A percentile compares a stretch with the other conserved stretches of the same genome.
phyloP scores from a whole-genome alignment of 2,113 vertebrate species.

The Cygnus buccinator region DNA sequence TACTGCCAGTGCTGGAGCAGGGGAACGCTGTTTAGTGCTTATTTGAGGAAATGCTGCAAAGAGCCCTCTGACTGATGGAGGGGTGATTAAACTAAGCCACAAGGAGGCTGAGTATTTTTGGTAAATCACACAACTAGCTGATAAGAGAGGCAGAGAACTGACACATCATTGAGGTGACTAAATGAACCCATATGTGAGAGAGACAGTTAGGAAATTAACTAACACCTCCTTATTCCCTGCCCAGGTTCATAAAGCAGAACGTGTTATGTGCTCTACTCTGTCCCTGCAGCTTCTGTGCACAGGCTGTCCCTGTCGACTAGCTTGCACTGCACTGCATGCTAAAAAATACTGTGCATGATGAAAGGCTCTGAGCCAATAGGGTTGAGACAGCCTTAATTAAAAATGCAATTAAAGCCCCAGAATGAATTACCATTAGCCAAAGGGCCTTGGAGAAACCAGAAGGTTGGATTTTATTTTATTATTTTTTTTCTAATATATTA shows the following conservation, averaged over 20 bases:
- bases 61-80: background rate
- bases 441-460: background rate
- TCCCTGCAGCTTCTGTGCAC: background rate
- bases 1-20: background rate
- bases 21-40: background rate
- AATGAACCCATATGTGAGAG: background rate
- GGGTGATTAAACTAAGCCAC: background rate
- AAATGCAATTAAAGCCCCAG: conserved; percentile 44
- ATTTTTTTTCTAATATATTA: background rate
- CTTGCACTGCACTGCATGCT: background rate
- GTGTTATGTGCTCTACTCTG: rapidly evolving
- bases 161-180: background rate
- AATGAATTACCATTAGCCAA: conserved; percentile 11
- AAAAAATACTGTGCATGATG: background rate
- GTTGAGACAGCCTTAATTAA: conserved; percentile 37
- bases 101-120: background rate
- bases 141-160: background rate
- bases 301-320: background rate
- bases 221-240: background rate
- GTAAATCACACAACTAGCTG: background rate
- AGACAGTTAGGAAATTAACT: conserved; percentile 16
- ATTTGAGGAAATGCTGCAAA: background rate
- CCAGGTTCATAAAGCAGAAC: background rate
- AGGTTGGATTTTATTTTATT: background rate
- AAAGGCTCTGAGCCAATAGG: background rate